Evolutionary conservation across 2,888 invertebrate species (phyloP).

Genomic region (Scaptomyza flava): DNA sequence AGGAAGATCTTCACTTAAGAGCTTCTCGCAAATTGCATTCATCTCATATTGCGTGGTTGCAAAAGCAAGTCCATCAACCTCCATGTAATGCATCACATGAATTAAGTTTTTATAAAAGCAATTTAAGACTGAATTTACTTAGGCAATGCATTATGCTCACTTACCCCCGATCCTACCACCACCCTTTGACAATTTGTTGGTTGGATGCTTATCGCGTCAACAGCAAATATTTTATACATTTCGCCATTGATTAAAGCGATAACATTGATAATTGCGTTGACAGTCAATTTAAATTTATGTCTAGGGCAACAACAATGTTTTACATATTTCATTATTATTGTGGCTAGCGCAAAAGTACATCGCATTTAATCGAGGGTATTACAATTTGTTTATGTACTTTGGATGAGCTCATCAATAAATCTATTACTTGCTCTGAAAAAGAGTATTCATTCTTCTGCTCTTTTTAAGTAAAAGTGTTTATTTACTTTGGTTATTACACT

Average conservation of each 20-base stretch:
- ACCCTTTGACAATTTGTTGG: background rate
- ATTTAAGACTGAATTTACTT: constrained; percentile 49
- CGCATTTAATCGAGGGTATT: background rate
- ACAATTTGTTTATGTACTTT: background rate
- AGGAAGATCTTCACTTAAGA: constrained; percentile 53
- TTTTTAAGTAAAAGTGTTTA: background rate
- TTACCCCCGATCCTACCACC: background rate
- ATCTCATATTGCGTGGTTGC: constrained; percentile 48
- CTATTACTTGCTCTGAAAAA: background rate
- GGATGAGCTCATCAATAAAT: background rate
- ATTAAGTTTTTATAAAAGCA: constrained; percentile 59
- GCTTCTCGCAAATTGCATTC: constrained; percentile 57
- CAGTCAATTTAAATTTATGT: constrained; percentile 73
- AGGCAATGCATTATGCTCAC: constrained; percentile 40
- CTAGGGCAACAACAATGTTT: constrained; percentile 57
- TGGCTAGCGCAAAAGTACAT: background rate
- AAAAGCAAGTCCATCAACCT: constrained; percentile 33
- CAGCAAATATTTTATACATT: constrained; percentile 24
- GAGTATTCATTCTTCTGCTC: background rate
- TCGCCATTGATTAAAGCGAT: constrained; percentile 39
- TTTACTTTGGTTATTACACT: constrained; percentile 19
- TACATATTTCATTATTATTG: constrained; percentile 19
- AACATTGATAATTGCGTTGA: constrained; percentile 67
- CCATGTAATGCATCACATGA: constrained; percentile 24
- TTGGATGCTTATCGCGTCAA: constrained; percentile 44